Evolutionary conservation across 1,140 invertebrate species (phyloP), one percentile per base, ranked within the genome.

Genomic region (Calosoma granatense): DNA sequence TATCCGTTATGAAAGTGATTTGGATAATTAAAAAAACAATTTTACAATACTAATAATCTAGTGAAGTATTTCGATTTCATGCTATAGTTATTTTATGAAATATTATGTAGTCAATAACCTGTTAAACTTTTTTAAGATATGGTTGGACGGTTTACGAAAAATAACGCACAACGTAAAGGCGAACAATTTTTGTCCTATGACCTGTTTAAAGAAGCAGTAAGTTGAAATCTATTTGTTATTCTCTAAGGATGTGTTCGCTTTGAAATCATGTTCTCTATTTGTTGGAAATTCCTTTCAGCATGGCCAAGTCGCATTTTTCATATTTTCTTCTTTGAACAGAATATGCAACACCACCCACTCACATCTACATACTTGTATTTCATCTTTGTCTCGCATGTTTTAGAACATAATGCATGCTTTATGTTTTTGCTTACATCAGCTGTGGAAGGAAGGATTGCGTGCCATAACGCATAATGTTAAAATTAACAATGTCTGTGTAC

Each of bases 131-230:
- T 75, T 78, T 63, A 76, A 97, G 94, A 84, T 82, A 68, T 99
- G 97, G 97, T 83, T 97, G 78, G 85, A 92, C 73, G 92, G 89
- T 64, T 81, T 99, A 64, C 82, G 95, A 75, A 83, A 85, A 76
- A 94, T 98, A 70, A 96, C 95, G 55, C 93, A 97, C 79, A 98
- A 98, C 78, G 92, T 94, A 65, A 98, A 98, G 85, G 93, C 91
- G 64, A 97, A 97, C 81, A 98, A 98, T 82, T 85, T 97, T 67
- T 98, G 95, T 76, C 95, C 97, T 47, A 92, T 96, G 86, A 97
- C 93, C 64, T 95, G 92, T 80, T 84, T 99, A 66, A 94, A 93
- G 77, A 99, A 99, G 83, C 96, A 99, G 95, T 98, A 88, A 95
- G 93, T 90, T 63, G 14, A 47, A 36, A 36, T 9, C 26, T 36